A percentile compares a stretch with the other conserved stretches of the same genome.
Evolutionary conservation across 1,140 invertebrate genomes (phyloP).

Genomic region (Drosophila pandora): DNA sequence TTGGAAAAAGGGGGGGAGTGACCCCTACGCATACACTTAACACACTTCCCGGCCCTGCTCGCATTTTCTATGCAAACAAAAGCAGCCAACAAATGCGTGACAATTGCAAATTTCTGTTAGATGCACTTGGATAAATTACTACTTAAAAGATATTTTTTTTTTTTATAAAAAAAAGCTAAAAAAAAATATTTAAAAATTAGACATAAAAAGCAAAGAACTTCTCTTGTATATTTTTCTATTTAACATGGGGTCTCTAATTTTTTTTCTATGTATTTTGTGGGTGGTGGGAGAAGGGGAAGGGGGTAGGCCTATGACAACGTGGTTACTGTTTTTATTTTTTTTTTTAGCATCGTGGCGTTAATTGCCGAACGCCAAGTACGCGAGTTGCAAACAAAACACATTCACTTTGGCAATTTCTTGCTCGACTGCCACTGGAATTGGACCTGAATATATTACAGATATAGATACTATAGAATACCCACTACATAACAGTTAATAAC

Average conservation of each 20-base stretch:
- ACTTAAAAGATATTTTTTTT: not conserved
- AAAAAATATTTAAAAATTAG: not conserved
- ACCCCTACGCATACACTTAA: conserved; percentile 61
- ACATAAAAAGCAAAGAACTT: not conserved
- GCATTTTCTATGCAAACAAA: conserved; percentile 60
- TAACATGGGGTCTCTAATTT: not conserved
- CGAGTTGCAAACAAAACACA: conserved; percentile 56
- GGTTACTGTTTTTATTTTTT: conserved; percentile 61
- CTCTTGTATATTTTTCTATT: not conserved
- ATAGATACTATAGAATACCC: too few species aligned
- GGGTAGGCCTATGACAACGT: conserved; percentile 20
- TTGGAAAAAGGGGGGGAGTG: conserved; percentile 1
- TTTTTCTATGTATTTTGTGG: not conserved
- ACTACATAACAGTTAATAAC: not conserved
- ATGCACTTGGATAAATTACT: conserved; percentile 6
- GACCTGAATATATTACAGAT: conserved; percentile 6
- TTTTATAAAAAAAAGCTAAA: not conserved
- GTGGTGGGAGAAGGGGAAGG: not conserved
- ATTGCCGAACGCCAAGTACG: conserved; percentile 70
- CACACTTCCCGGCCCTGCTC: conserved; percentile 61
- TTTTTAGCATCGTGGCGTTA: conserved; percentile 72
- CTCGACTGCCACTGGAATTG: conserved; percentile 27
- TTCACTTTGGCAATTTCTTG: conserved; percentile 55
- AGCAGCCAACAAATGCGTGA: conserved; percentile 56
- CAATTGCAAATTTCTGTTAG: conserved; percentile 40